These are phyloP conservation scores for Perizoma affinitatum DNA, from an alignment of 2,888 invertebrate species.

Conservation along the genomic window DNA sequence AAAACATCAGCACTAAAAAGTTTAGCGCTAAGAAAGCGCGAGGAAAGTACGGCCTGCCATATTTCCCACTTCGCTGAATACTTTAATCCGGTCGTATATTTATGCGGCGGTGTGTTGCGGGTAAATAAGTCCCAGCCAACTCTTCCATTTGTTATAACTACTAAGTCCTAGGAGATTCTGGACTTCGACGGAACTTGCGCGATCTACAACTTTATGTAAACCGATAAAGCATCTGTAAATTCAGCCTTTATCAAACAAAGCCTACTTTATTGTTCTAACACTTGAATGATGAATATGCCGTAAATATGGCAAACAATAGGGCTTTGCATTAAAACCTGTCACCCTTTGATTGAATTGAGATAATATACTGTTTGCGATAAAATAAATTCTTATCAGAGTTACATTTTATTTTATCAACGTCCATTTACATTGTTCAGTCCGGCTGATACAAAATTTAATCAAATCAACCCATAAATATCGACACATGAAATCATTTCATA, in stretches of 20 bases:
- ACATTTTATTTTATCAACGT: constrained; percentile 19
- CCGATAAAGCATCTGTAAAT: constrained; percentile 40
- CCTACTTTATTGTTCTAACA: constrained; percentile 19
- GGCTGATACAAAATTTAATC: constrained; percentile 20
- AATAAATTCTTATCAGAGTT: constrained; percentile 20
- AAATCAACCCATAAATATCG: constrained; percentile 10
- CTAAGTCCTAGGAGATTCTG: constrained; percentile 59
- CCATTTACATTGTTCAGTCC: constrained; percentile 19
- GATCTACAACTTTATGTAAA: constrained; percentile 45
- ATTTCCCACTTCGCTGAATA: constrained; percentile 63
- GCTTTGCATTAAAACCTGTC: constrained; percentile 36
- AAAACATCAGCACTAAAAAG: constrained; percentile 39
- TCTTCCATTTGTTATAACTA: constrained; percentile 72
- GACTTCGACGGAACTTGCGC: constrained; percentile 53
- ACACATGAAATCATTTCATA: constrained; percentile 2
- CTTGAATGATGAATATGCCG: constrained; percentile 20
- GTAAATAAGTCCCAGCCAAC: constrained; percentile 67
- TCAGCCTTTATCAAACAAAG: constrained; percentile 35
- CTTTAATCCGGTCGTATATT: constrained; percentile 70
- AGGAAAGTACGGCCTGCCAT: constrained; percentile 52
- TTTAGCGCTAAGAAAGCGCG: constrained; percentile 49
- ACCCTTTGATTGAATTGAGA: constrained; percentile 36
- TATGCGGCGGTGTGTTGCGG: constrained; percentile 60
- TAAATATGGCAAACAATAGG: constrained; percentile 37
- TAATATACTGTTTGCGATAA: constrained; percentile 32